Evolutionary conservation across 2,113 vertebrate genomes (phyloP), one percentile per base, ranked within the genome.

Genomic region (Pipa parva): DNA sequence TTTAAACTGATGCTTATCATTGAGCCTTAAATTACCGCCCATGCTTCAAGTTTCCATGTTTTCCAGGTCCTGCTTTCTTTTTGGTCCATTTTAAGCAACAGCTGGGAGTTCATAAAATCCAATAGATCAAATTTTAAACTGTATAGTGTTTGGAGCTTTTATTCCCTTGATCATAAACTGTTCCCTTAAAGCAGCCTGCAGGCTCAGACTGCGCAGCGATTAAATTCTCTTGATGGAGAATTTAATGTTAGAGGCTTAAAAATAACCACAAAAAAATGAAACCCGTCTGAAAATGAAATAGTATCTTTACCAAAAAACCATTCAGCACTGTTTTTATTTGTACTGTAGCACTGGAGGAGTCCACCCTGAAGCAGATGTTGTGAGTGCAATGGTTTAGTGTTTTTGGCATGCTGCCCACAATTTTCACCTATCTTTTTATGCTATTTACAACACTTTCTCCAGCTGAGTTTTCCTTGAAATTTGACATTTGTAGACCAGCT

Each of bases 291-390:
- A 75, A 31, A 52, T 55, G 64, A 63, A 71, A 67, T 59, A 21
- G 15, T 72, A 72, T 69, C 71, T 8, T 55, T 62, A 17, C 73
- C 76, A n/a, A 68, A 0, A 74, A 78, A 79, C 66, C 69, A 39
- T 63, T 65, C 64, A 74, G 73, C 77, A 73, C 77, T 68, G 49
- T 68, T 48, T 66, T 66, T 66, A 58, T 66, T 68, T 68, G 64
- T 51, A 26, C 64, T 68, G 45, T 22, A 49, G 27, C n/a, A 26
- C n/a, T 58, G 28, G 45, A 49, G 89, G 88, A 89, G 90, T 92
- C 89, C 89, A 89, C 85, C 82, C 90, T 88, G 84, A 85, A 92
- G 90, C 93, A 95, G 92, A 94, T 95, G 93, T 93, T 92, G 78
- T 76, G 79, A 88, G 90, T 84, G 84, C 89, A 59, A 81, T 89